These are phyloP conservation scores for Brachypteracias leptosomus DNA, from an alignment of 2,113 vertebrate species.

Conservation along the genomic window DNA sequence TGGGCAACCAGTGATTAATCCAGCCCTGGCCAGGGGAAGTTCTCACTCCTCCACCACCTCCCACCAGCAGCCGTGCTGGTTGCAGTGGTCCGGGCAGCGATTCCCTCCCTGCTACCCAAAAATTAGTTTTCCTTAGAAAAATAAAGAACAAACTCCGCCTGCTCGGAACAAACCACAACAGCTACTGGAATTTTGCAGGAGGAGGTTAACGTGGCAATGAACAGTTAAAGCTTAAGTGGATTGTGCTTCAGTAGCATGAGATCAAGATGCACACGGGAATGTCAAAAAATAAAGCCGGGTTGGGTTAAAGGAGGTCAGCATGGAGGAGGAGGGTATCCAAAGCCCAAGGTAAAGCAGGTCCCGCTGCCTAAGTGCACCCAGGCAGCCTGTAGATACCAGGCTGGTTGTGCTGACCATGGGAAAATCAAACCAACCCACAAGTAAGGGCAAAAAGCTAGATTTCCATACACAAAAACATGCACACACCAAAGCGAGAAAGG, in stretches of 20 bases:
- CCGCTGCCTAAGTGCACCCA: fast-evolving
- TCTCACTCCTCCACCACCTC: background rate
- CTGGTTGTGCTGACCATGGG: background rate
- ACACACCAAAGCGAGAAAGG: background rate
- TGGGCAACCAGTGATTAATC: conserved; percentile 70
- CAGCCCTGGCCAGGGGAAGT: background rate
- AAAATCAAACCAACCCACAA: background rate
- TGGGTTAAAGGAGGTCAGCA: background rate
- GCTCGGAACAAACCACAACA: background rate
- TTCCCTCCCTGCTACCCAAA: background rate
- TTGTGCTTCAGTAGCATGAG: fast-evolving
- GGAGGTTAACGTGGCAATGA: background rate
- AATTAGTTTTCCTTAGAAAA: background rate
- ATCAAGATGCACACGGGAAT: background rate
- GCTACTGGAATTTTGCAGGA: background rate
- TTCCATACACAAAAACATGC: background rate
- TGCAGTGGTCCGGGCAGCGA: background rate
- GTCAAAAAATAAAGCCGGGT: background rate
- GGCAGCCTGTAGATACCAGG: too few species aligned
- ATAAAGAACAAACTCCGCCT: background rate
- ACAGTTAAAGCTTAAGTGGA: too few species aligned
- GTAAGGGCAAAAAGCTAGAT: background rate
- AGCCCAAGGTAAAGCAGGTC: background rate
- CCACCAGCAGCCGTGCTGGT: background rate
- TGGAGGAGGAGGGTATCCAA: background rate